Conservation (phyloP, 35 echinoderm and acorn worm species). For the Heliocidaris tuberculata region DNA sequence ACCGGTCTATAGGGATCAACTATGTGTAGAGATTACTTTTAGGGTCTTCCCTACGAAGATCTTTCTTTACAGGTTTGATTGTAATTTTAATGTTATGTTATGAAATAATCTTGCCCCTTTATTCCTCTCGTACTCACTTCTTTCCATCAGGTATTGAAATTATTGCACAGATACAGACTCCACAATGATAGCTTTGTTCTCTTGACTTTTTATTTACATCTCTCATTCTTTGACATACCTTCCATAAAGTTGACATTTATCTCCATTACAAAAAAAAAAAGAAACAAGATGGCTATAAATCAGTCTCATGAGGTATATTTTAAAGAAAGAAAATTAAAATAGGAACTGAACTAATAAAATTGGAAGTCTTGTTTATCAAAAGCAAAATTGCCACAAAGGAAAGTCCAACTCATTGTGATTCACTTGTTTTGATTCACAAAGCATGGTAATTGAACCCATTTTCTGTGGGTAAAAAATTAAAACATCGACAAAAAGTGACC, state of each 20-base stretch:
- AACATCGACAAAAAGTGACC: background rate
- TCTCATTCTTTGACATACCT: background rate
- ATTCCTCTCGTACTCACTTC: background rate
- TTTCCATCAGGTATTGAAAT: background rate
- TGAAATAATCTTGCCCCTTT: background rate
- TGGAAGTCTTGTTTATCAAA: background rate
- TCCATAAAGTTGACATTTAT: background rate
- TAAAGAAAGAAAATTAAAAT: background rate
- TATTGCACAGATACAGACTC: background rate
- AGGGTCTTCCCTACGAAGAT: background rate
- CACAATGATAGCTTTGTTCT: background rate
- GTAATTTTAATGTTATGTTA: background rate
- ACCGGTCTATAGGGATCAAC: no score
- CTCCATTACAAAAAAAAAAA: background rate
- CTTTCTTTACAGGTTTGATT: background rate
- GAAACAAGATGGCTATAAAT: background rate
- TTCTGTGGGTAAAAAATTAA: background rate
- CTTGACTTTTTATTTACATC: background rate
- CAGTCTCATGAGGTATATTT: background rate
- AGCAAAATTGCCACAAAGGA: background rate
- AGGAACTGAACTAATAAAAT: background rate
- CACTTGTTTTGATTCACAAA: background rate
- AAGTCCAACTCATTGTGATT: background rate
- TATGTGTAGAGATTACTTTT: no score
- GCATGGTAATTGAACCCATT: background rate